Conservation (phyloP, 2,113 vertebrate genomes). For the Pangasianodon hypophthalmus region DNA sequence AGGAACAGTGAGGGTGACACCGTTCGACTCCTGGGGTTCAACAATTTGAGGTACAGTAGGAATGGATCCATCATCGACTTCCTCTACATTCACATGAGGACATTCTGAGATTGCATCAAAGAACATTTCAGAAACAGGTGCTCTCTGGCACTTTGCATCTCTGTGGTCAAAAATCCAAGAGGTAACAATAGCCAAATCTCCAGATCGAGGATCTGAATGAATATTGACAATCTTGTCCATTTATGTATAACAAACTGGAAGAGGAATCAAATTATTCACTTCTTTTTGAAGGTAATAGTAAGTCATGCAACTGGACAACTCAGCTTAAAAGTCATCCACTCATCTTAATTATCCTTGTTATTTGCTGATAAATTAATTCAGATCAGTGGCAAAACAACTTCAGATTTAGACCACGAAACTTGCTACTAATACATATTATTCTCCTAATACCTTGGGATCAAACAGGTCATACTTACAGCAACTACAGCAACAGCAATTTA, state of each 20-base stretch:
- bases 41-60: slow-evolving; percentile 63
- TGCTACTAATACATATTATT: neutral
- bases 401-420: neutral
- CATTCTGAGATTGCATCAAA: slow-evolving; percentile 38
- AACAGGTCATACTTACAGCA: slow-evolving; percentile 12
- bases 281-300: neutral
- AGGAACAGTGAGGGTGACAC: slow-evolving; percentile 10
- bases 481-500: slow-evolving; percentile 2
- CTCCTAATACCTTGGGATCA: neutral
- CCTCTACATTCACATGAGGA: slow-evolving; percentile 50
- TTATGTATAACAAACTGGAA: neutral
- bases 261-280: neutral
- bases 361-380: neutral
- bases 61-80: slow-evolving; percentile 28
- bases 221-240: neutral
- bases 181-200: neutral
- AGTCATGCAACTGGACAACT: neutral
- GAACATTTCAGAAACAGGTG: neutral
- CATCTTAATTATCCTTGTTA: neutral
- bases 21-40: slow-evolving; percentile 53
- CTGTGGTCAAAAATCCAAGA: neutral
- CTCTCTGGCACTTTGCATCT: neutral
- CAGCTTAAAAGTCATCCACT: neutral
- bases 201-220: neutral
- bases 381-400: neutral